Conservation (phyloP, 2,888 invertebrate species). For the Odontothrips loti region DNA sequence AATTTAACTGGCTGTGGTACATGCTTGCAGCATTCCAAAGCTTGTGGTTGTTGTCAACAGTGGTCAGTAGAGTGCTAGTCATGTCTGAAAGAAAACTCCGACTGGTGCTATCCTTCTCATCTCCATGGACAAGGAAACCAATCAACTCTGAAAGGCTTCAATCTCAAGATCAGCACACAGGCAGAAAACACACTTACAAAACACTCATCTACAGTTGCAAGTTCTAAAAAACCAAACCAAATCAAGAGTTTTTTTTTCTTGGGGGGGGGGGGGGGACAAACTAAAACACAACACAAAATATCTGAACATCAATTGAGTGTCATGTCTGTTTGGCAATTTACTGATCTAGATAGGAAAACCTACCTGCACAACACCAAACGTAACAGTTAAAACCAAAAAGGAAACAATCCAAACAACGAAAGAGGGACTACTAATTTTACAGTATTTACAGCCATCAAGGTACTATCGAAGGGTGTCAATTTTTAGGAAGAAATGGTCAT, state of each 20-base stretch:
- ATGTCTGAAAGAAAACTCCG: neutral
- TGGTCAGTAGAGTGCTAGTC: neutral
- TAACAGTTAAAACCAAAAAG: neutral
- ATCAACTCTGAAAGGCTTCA: neutral
- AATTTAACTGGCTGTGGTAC: neutral
- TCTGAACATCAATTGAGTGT: neutral
- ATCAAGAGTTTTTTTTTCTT: neutral
- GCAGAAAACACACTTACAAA: neutral
- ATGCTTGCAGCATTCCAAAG: neutral
- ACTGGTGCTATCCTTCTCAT: neutral
- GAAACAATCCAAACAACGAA: too few relatives aligned
- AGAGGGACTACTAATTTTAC: too few relatives aligned
- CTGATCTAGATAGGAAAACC: neutral
- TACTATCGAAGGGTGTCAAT: too few relatives aligned
- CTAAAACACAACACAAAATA: neutral
- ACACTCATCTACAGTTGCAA: conserved; percentile 16
- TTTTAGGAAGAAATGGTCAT: too few relatives aligned
- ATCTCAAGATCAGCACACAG: neutral
- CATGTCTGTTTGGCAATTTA: neutral
- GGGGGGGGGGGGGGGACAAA: neutral
- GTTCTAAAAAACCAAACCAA: neutral
- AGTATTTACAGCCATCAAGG: too few relatives aligned
- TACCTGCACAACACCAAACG: neutral
- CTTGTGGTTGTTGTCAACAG: neutral
- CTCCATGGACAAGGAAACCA: neutral